phyloP scores from a whole-genome alignment of 2,113 vertebrate genomes.

The Cavia aperea region DNA sequence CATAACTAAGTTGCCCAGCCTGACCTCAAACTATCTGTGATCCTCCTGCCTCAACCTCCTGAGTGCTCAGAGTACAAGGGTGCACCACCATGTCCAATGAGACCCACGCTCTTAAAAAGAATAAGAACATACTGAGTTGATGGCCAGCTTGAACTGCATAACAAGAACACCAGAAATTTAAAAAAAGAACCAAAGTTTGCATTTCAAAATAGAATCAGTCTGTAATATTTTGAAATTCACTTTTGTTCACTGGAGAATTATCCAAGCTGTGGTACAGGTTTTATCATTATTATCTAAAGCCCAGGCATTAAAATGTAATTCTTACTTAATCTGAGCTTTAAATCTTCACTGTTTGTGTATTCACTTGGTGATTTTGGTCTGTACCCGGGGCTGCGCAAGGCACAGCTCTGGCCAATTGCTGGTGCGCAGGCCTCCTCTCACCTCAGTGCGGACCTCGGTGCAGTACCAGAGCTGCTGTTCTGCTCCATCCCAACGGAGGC shows the following conservation, averaged over 20 bases:
- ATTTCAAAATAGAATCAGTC: neutral
- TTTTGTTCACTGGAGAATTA: neutral
- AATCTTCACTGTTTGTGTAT: neutral
- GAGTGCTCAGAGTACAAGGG: neutral
- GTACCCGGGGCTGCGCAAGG: neutral
- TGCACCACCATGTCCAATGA: neutral
- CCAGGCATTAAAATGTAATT: neutral
- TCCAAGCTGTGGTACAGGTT: neutral
- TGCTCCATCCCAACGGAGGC: neutral
- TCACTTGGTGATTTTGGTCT: neutral
- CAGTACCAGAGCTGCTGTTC: no score
- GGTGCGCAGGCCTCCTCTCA: rapidly evolving
- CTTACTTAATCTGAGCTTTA: neutral
- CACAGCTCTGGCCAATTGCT: neutral
- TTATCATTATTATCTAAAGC: neutral
- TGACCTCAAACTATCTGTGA: neutral
- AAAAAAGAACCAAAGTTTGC: neutral
- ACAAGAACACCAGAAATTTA: neutral
- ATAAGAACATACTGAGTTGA: neutral
- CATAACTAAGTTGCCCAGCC: neutral
- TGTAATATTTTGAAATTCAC: neutral
- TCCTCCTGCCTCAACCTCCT: neutral
- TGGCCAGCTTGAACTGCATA: neutral
- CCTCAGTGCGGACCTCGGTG: no score
- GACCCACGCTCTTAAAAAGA: neutral